Conservation (phyloP, 2,797 vertebrate species). For the Antrozous pallidus region DNA sequence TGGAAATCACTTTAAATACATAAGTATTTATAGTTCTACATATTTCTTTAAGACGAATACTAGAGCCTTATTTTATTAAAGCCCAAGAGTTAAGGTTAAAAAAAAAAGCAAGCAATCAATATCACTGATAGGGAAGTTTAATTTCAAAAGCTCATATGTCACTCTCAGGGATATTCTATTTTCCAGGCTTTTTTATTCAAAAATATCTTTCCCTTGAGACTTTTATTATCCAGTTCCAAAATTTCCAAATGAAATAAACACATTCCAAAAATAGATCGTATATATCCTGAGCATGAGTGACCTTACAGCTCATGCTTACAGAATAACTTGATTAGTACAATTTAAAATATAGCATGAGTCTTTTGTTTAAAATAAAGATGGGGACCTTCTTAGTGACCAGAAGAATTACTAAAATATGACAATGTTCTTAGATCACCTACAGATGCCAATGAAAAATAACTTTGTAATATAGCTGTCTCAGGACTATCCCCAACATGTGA, state of each 20-base stretch:
- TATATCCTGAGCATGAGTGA: background rate
- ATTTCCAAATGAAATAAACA: background rate
- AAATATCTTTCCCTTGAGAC: background rate
- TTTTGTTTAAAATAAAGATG: constrained; percentile 27
- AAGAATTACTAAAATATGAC: background rate
- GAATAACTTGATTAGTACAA: background rate
- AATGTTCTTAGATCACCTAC: background rate
- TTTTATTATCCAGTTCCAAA: background rate
- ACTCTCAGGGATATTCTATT: background rate
- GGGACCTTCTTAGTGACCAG: background rate
- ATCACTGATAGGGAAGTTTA: background rate
- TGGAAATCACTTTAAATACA: background rate
- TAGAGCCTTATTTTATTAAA: background rate
- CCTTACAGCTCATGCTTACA: background rate
- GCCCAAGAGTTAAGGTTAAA: background rate
- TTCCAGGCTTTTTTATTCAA: background rate
- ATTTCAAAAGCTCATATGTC: background rate
- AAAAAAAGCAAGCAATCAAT: background rate
- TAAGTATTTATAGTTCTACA: background rate
- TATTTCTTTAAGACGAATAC: background rate
- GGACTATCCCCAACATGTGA: background rate
- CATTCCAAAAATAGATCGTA: background rate
- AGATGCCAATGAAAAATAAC: background rate
- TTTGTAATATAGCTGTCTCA: background rate
- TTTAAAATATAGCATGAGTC: background rate